Base-by-base conservation (phyloP, 2,888 invertebrate genomes). In the Ecliptopera silaceata region DNA sequence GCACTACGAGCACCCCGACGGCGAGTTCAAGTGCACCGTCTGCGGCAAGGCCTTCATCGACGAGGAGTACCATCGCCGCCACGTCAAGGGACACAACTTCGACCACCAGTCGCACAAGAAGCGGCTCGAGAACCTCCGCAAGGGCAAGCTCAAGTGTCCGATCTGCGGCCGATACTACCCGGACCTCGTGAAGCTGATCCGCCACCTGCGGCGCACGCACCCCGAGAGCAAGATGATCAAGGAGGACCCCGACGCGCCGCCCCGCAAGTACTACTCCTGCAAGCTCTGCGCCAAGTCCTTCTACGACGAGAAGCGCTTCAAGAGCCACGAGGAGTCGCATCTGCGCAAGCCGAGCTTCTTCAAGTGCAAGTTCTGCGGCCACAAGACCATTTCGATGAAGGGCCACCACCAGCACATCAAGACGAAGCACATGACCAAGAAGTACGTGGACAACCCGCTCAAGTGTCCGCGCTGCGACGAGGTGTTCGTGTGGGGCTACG, bases 141-240 rank as follows among this genome's bases (percentile, higher is more conserved):
- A 86, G 57, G 83, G 82, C 42, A 89, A 88, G 63, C 86, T 88
- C 1, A 88, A 88, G 61, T 92, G 92, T 63, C 91, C 91, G 0
- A 88, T 91, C 48, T 92, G 92, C 57, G 70, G 79, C 1, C 79
- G 87, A 8, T 86, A 72, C 67, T 92, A 91, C 51, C 83, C 89
- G 0, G 85, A 89, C 54, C 61, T 88, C 47, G 74, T 80, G n/a
- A 85, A 86, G 59, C 79, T 92, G n/a, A 89, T 91, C 47, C 79
- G 91, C 0, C 92, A 92, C 53, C 64, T 92, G 61, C 75, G 84
- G 6, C 76, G 85, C 15, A 86, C 86, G 17, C 92, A 92, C 60
- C 92, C 92, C 0, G 88, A 91, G 65, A 88, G 88, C 64, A 91
- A 91, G 67, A 91, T 92, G 91, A 85, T 92, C n/a, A 92, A 92